Evolutionary conservation across 2,797 vertebrate species (phyloP).

Genomic region (Cryptoprocta ferox): DNA sequence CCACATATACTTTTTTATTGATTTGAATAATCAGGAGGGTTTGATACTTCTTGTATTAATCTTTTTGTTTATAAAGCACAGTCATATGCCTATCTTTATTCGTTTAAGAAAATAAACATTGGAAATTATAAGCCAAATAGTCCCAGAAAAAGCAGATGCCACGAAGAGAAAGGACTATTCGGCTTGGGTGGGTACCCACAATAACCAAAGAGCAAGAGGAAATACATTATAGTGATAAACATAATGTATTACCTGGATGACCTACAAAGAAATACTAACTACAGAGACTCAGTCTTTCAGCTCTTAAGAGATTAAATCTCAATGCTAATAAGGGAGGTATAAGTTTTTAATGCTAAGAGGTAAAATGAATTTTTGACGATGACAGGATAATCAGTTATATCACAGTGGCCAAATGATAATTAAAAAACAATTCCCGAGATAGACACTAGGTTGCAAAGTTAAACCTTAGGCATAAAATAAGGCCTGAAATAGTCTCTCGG

Average conservation of each 20-base stretch:
- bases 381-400: slow-evolving; percentile 38
- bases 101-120: background rate
- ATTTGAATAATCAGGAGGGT: background rate
- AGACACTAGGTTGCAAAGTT: slow-evolving; percentile 54
- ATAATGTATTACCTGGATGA: background rate
- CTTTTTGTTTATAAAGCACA: background rate
- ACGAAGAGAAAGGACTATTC: background rate
- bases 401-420: background rate
- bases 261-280: background rate
- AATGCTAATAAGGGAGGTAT: background rate
- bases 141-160: background rate
- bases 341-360: slow-evolving; percentile 47
- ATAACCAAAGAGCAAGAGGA: background rate
- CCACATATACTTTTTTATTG: background rate
- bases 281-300: background rate
- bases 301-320: slow-evolving; percentile 46
- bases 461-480: slow-evolving; percentile 49
- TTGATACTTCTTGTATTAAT: slow-evolving; percentile 38
- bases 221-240: background rate
- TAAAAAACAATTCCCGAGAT: background rate
- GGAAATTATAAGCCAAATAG: background rate
- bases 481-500: background rate
- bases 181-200: background rate
- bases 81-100: background rate
- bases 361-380: slow-evolving; percentile 64